Base-by-base conservation (phyloP, 2,797 vertebrate genomes). In the Rachycentron canadum region DNA sequence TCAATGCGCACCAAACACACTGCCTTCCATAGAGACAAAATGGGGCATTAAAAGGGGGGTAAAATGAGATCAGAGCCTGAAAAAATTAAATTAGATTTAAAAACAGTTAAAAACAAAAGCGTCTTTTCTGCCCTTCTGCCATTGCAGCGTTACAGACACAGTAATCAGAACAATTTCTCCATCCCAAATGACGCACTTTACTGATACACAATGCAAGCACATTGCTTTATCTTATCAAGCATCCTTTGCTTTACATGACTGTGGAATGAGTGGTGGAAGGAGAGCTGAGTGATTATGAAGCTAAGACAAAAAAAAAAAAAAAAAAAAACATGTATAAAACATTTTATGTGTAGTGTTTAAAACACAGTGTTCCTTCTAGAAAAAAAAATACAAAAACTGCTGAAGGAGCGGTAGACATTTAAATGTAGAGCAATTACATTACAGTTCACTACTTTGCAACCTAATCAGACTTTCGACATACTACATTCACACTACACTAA, bases 401-500 rank as follows among this genome's bases (percentile, higher is more conserved):
- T 58, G 38, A 52, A 38, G 69, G 50, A 50, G 65, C 40, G 32
- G 28, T 25, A 60, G 59, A 79, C 30, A 34, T 61, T 62, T 69
- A 73, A 76, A 85, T 63, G 58, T 59, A 30, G 30, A 62, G 36
- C 64, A 83, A 76, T 85, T 82, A 83, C 52, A 76, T 60, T 11
- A 69, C 52, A 49, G 52, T 72, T 75, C 32, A 23, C 79, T 66
- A 63, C 78, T 86, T 86, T 72, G 82, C 75, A 82, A 87, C 65
- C 85, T 84, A 80, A 89, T 90, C 87, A 87, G 74, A 89, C 71
- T 84, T 78, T 75, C 49, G 80, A 62, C 36, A 34, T 52, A 62
- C 62, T 73, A 73, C 66, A 88, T 87, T 81, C 85, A 84, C 79
- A 86, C 69, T 68, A 83, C 86, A 83, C 83, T 90, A 89, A 92